Evolutionary conservation across 2,797 vertebrate genomes (phyloP).

Genomic region (Glyptemys insculpta): DNA sequence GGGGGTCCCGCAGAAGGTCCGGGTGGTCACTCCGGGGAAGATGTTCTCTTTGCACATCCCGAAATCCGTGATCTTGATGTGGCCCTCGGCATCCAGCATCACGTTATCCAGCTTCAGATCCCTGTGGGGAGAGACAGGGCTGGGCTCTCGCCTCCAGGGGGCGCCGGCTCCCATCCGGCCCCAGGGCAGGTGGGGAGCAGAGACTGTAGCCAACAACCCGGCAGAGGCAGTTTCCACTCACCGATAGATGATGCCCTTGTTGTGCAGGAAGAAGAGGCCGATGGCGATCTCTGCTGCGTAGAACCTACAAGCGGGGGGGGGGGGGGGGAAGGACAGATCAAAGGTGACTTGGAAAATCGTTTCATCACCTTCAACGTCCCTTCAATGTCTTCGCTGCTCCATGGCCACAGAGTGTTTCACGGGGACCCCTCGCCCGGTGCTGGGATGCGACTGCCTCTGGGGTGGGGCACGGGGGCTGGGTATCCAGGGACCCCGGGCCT

Average conservation of each 20-base stretch:
- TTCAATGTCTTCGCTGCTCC: background rate
- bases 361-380: background rate
- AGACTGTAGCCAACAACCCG: background rate
- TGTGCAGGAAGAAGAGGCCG: slow-evolving; percentile 92
- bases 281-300: slow-evolving; percentile 94
- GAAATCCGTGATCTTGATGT: slow-evolving; percentile 95
- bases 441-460: background rate
- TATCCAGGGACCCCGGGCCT: too few species aligned
- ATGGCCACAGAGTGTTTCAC: background rate
- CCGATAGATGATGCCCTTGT: slow-evolving; percentile 95
- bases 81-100: slow-evolving; percentile 91
- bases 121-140: slow-evolving; percentile 68
- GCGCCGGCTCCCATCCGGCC: background rate
- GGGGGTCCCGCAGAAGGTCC: slow-evolving; percentile 94
- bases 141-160: too few species aligned
- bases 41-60: slow-evolving; percentile 95
- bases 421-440: background rate
- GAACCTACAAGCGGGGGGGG: slow-evolving; percentile 82
- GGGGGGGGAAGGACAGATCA: background rate
- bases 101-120: slow-evolving; percentile 95
- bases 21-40: slow-evolving; percentile 88
- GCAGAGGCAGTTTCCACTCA: slow-evolving; percentile 67
- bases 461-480: too few species aligned
- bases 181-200: background rate
- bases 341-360: background rate